Evolutionary conservation across 2,113 vertebrate species (phyloP).

Genomic region (Crypturellus undulatus): DNA sequence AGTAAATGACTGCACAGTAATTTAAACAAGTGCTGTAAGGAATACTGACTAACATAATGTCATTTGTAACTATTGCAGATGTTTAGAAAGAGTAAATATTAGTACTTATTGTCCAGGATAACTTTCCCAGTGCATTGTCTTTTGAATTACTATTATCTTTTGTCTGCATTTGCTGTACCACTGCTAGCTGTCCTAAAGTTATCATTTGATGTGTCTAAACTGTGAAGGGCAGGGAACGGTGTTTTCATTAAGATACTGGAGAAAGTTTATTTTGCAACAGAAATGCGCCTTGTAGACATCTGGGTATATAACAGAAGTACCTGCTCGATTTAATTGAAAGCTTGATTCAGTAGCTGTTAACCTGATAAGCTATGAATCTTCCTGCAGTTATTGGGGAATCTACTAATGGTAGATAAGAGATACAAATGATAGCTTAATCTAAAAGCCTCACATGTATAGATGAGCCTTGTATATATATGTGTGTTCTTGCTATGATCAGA

Average conservation of each 20-base stretch:
- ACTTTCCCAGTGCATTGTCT: background rate
- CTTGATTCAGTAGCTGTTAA: background rate
- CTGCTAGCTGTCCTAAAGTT: background rate
- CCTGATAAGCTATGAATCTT: too few relatives aligned
- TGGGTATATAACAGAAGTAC: background rate
- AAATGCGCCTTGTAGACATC: background rate
- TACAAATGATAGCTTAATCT: too few relatives aligned
- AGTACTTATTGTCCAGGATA: background rate
- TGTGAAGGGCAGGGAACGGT: background rate
- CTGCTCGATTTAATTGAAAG: background rate
- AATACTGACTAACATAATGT: background rate
- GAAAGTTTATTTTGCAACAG: background rate
- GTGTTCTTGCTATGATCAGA: background rate
- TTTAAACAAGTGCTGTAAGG: background rate
- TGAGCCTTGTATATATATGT: too few relatives aligned
- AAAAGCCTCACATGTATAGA: background rate
- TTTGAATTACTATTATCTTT: background rate
- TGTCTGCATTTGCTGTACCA: background rate
- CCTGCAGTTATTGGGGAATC: background rate
- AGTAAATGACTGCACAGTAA: background rate
- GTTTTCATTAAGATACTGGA: background rate
- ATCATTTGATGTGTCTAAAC: background rate
- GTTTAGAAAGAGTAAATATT: background rate
- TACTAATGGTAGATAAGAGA: background rate
- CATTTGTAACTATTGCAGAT: background rate